These are phyloP conservation scores for Tarsius wallacei DNA, from an alignment of 2,797 vertebrate genomes.

Conservation along the genomic window DNA sequence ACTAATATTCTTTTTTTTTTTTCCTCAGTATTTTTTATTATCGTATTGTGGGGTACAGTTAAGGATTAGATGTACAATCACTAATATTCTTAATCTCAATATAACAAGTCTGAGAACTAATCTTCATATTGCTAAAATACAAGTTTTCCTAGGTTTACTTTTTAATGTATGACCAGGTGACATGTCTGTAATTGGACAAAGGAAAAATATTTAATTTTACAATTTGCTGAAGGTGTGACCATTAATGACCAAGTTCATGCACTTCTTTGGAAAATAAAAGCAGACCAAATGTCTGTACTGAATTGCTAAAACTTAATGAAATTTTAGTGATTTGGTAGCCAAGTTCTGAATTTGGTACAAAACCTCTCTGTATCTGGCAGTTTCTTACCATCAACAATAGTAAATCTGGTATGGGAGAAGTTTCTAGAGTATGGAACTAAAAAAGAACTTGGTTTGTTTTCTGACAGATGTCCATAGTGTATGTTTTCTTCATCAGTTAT, in stretches of 20 bases:
- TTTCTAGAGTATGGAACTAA: background rate
- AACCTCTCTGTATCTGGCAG: background rate
- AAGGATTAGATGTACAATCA: no score
- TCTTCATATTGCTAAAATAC: constrained; percentile 36
- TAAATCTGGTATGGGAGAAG: background rate
- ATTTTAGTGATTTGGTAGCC: background rate
- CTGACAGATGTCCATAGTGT: background rate
- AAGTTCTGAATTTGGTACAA: background rate
- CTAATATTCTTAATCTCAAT: constrained; percentile 1
- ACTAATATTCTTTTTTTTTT: background rate
- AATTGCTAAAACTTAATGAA: background rate
- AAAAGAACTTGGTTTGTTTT: background rate
- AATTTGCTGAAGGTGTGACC: background rate
- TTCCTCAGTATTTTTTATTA: no score
- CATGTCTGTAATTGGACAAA: background rate
- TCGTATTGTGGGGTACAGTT: no score
- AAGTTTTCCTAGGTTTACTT: background rate
- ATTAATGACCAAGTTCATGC: background rate
- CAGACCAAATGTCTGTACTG: background rate
- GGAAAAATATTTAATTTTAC: constrained; percentile 20
- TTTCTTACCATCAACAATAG: background rate
- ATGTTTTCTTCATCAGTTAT: background rate
- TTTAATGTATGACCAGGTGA: background rate
- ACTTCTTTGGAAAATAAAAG: background rate
- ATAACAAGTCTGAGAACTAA: background rate